Percentiles rank a stretch among this genome's conserved stretches.
Evolutionary conservation across 2,888 invertebrate genomes (phyloP).

Genomic region (Ashinkailepas kermadecensis): DNA sequence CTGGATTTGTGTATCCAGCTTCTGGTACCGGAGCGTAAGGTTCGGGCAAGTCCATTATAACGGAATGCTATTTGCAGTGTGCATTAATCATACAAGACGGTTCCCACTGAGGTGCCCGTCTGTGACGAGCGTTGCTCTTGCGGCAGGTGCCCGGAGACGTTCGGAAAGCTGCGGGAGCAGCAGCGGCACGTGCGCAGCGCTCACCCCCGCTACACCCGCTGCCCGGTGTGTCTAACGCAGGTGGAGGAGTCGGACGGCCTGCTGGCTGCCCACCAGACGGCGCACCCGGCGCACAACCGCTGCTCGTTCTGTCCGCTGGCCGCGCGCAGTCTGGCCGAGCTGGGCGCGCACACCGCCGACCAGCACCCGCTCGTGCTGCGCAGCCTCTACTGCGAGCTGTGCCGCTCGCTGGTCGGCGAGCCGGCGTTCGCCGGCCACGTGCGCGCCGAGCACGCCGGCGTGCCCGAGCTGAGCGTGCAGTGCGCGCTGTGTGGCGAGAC

Average conservation of each 20-base stretch:
- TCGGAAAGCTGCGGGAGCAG: not conserved
- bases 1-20: no score
- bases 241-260: constrained; percentile 3
- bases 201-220: not conserved
- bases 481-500: not conserved
- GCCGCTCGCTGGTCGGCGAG: constrained; percentile 10
- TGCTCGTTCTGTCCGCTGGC: not conserved
- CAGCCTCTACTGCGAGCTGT: constrained; percentile 18
- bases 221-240: not conserved
- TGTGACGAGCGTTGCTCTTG: no score
- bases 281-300: not conserved
- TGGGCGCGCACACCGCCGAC: not conserved
- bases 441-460: not conserved
- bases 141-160: constrained; percentile 1
- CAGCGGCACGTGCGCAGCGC: not conserved
- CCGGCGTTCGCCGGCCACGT: not conserved
- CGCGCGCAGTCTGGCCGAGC: not conserved
- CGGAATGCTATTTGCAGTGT: no score
- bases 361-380: not conserved
- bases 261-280: not conserved
- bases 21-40: no score
- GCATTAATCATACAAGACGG: no score
- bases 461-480: constrained; percentile 5
- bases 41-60: no score
- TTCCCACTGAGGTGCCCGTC: no score